These are phyloP conservation scores for Drosophila imparisetae DNA, from an alignment of 2,888 invertebrate genomes.

Conservation along the genomic window DNA sequence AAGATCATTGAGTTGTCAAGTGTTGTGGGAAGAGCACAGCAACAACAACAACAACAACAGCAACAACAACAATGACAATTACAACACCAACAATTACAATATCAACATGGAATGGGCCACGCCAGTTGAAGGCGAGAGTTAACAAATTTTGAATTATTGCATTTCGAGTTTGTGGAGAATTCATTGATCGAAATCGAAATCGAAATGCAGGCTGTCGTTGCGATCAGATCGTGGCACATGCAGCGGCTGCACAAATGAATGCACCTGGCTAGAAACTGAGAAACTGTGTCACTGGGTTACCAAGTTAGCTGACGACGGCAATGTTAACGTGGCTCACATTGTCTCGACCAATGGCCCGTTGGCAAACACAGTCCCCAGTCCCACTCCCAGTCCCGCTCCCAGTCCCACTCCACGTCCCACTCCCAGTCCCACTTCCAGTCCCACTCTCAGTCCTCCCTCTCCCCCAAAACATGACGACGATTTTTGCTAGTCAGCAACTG, in stretches of 20 bases:
- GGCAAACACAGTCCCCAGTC: constrained; percentile 9
- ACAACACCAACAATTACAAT: background rate
- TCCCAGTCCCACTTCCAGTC: background rate
- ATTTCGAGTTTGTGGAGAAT: constrained; percentile 1
- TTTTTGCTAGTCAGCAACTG: constrained; percentile 40
- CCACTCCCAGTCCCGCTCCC: background rate
- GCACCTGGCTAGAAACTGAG: constrained; percentile 2
- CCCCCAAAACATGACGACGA: constrained; percentile 15
- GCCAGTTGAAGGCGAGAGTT: background rate
- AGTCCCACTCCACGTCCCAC: background rate
- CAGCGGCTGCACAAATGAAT: constrained; percentile 33
- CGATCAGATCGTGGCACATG: constrained; percentile 28
- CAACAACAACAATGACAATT: background rate
- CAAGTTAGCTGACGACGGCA: constrained; percentile 31
- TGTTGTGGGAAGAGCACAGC: background rate
- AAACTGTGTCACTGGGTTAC: constrained; percentile 72
- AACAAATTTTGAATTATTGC: constrained; percentile 1
- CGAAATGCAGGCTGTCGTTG: constrained; percentile 18
- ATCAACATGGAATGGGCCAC: background rate
- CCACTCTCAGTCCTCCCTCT: background rate
- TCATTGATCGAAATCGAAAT: constrained; percentile 40
- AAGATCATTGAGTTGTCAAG: background rate
- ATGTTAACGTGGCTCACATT: constrained; percentile 38
- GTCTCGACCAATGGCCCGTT: constrained; percentile 24
- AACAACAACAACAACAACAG: background rate